These are phyloP conservation scores for Hoplodrina ambigua DNA, from an alignment of 2,888 invertebrate genomes.

Conservation along the genomic window DNA sequence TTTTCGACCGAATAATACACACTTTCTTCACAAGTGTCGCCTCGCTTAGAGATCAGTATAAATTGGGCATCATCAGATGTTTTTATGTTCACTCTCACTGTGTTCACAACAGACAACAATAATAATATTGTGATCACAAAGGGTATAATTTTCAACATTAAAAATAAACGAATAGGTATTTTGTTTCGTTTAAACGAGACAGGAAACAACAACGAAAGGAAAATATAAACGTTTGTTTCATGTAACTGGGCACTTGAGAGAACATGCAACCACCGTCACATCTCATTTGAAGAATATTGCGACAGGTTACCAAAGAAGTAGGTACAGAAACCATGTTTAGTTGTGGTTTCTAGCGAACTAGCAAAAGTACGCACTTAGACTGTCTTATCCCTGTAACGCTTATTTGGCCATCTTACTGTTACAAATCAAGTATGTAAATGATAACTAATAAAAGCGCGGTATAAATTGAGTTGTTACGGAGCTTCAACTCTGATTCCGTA, in stretches of 20 bases:
- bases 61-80: constrained; percentile 17
- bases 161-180: constrained; percentile 9
- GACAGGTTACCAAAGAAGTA: constrained; percentile 1
- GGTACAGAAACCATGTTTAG: constrained; percentile 5
- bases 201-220: not conserved
- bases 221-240: not conserved
- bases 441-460: not conserved
- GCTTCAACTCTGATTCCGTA: no score
- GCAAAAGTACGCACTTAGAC: constrained; percentile 1
- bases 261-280: not conserved
- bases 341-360: constrained; percentile 24
- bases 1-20: not conserved
- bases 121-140: constrained; percentile 27
- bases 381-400: not conserved
- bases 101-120: constrained; percentile 6
- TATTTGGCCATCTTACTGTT: not conserved
- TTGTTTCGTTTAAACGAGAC: not conserved
- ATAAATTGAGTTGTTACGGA: not conserved
- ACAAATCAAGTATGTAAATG: not conserved
- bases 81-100: constrained; percentile 21
- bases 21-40: constrained; percentile 9
- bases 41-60: not conserved
- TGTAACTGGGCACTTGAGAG: not conserved
- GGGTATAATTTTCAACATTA: constrained; percentile 17
- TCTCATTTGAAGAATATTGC: constrained; percentile 12